Evolutionary conservation across 2,797 vertebrate genomes (phyloP).

Genomic region (Channa striata): DNA sequence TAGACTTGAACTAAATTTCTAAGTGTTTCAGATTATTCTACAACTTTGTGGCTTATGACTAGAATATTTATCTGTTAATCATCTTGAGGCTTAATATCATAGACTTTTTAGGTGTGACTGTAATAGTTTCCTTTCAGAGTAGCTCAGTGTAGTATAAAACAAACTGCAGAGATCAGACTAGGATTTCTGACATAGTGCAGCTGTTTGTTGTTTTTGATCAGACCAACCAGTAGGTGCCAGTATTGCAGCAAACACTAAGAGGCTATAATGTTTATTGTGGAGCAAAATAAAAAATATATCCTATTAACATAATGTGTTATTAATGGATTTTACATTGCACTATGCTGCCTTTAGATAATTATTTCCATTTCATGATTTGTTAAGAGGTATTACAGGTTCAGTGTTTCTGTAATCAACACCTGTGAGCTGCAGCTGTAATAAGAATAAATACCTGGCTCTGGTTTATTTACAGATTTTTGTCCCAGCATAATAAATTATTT

Average conservation of each 20-base stretch:
- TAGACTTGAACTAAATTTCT: too few relatives aligned
- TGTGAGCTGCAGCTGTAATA: conserved; percentile 14
- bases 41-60: too few relatives aligned
- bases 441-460: conserved; percentile 16
- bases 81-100: too few relatives aligned
- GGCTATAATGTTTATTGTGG: not conserved
- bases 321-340: not conserved
- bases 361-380: conserved; percentile 39
- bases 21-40: too few relatives aligned
- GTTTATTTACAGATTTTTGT: conserved; percentile 40
- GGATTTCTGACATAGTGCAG: too few relatives aligned
- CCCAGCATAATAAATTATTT: conserved; percentile 39
- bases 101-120: too few relatives aligned
- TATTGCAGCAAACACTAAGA: conserved; percentile 21
- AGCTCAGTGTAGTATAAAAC: too few relatives aligned
- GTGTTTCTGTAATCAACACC: conserved; percentile 47
- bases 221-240: conserved; percentile 51
- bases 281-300: not conserved
- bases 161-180: too few relatives aligned
- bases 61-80: too few relatives aligned
- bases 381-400: conserved; percentile 11
- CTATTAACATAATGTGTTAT: not conserved
- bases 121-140: too few relatives aligned
- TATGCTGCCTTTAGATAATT: not conserved
- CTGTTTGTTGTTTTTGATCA: not conserved